A percentile compares a stretch with the other conserved stretches of the same genome.
These are phyloP conservation scores for Gambusia holbrooki DNA, from an alignment of 2,113 vertebrate genomes.

Conservation along the genomic window DNA sequence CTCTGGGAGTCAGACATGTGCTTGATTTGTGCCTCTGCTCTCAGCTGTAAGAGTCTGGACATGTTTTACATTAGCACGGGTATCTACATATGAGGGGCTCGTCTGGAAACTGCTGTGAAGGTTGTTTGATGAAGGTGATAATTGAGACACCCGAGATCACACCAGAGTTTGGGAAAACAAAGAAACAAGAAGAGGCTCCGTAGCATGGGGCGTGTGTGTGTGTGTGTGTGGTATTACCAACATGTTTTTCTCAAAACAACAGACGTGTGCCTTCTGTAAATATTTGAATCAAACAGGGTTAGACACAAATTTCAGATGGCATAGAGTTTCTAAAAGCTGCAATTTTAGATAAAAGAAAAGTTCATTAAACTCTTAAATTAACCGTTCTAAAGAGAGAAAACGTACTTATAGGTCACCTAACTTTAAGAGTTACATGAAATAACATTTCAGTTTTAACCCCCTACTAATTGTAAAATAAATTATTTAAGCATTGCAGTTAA, in stretches of 20 bases:
- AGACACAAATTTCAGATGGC: conserved; percentile 23
- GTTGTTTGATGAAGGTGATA: conserved; percentile 58
- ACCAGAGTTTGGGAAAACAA: conserved; percentile 11
- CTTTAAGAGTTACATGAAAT: no score
- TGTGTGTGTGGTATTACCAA: no score
- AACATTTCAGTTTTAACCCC: no score
- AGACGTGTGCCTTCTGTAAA: conserved; percentile 28
- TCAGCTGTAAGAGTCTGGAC: conserved; percentile 46
- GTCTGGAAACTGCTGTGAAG: conserved; percentile 32
- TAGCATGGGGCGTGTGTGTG: not conserved
- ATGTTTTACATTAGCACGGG: conserved; percentile 59
- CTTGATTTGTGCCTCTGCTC: conserved; percentile 25
- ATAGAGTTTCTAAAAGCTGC: conserved; percentile 2
- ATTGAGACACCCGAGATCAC: conserved; percentile 72
- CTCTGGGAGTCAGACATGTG: conserved; percentile 13
- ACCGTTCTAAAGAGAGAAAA: no score
- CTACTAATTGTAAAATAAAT: no score
- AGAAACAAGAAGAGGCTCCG: conserved; percentile 28
- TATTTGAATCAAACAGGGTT: conserved; percentile 20
- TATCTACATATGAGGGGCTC: conserved; percentile 12
- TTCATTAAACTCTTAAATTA: no score
- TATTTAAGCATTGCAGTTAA: no score
- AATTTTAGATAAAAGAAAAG: not conserved
- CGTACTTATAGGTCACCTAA: no score
- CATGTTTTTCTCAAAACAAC: conserved; percentile 55